Conservation (phyloP, 2,888 invertebrate species). For the Eurytoma adleriae region DNA sequence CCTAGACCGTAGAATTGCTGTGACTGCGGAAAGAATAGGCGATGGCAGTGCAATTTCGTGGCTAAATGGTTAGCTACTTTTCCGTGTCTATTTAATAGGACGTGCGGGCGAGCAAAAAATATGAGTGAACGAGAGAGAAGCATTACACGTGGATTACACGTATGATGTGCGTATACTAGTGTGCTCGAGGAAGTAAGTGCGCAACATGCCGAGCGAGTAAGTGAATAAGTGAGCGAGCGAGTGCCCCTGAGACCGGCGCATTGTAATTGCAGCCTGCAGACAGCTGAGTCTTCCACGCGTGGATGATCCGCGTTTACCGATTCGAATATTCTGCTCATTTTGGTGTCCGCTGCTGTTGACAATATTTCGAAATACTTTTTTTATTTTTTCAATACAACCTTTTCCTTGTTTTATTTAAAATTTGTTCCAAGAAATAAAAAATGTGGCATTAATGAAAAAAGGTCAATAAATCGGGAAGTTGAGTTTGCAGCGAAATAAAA, state of each 20-base stretch:
- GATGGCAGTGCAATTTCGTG: too few species aligned
- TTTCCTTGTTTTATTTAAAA: neutral
- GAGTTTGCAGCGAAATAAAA: neutral
- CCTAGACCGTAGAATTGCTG: neutral
- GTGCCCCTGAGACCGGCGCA: slow-evolving; percentile 61
- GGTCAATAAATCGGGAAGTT: slow-evolving; percentile 9
- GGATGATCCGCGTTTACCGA: slow-evolving; percentile 67
- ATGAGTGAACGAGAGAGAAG: too few species aligned
- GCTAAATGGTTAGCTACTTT: too few species aligned
- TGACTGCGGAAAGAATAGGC: too few species aligned
- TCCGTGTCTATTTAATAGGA: slow-evolving; percentile 1
- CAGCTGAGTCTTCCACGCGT: slow-evolving; percentile 68
- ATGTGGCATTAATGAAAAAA: neutral
- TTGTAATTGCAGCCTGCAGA: slow-evolving; percentile 67
- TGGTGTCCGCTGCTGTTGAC: neutral
- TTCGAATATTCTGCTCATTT: slow-evolving; percentile 68
- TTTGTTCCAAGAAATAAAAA: neutral
- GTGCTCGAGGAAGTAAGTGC: slow-evolving; percentile 35
- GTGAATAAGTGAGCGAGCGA: slow-evolving; percentile 53
- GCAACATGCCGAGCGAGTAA: slow-evolving; percentile 49
- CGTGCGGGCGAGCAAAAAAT: neutral
- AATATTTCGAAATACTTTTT: neutral
- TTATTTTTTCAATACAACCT: neutral
- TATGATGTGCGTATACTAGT: neutral
- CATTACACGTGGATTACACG: slow-evolving; percentile 1